Percentiles rank a stretch among this genome's conserved stretches.
phyloP scores from a whole-genome alignment of 2,113 vertebrate species.

The Protomyctophum bolini region DNA sequence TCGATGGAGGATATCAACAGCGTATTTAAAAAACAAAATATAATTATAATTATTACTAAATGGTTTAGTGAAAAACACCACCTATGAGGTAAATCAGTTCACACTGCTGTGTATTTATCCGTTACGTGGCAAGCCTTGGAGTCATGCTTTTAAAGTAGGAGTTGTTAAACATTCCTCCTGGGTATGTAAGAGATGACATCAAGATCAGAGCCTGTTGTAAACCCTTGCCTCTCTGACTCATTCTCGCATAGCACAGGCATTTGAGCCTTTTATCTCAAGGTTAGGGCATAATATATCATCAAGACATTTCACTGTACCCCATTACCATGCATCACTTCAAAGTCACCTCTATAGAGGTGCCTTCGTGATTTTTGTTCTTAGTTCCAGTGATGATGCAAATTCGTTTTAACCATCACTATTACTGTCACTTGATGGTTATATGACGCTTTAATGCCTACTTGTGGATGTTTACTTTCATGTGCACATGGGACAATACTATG shows the following conservation, averaged over 20 bases:
- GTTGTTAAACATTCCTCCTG: conserved; percentile 29
- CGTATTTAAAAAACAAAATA: too few relatives aligned
- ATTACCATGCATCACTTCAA: conserved; percentile 37
- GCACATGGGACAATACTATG: conserved; percentile 22
- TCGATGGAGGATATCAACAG: too few relatives aligned
- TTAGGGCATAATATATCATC: conserved; percentile 51
- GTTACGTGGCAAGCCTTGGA: conserved; percentile 3
- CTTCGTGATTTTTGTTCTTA: conserved; percentile 42
- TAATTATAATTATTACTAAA: too few relatives aligned
- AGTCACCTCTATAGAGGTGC: conserved; percentile 58
- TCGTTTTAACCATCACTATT: conserved; percentile 14
- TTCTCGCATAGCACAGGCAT: conserved; percentile 14
- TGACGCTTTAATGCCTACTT: conserved; percentile 20
- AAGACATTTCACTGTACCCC: conserved; percentile 30
- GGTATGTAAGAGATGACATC: conserved; percentile 41
- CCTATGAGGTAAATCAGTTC: neutral
- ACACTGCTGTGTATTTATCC: neutral
- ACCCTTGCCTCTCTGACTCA: conserved; percentile 25
- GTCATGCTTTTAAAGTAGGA: conserved; percentile 24
- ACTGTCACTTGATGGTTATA: conserved; percentile 21
- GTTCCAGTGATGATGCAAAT: conserved; percentile 28
- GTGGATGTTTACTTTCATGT: conserved; percentile 6
- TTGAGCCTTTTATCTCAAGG: conserved; percentile 60
- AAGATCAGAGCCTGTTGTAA: conserved; percentile 44
- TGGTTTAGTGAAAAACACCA: too few relatives aligned